Evolutionary conservation across 2,797 vertebrate species (phyloP).

Genomic region (Pantherophis alleghaniensis): DNA sequence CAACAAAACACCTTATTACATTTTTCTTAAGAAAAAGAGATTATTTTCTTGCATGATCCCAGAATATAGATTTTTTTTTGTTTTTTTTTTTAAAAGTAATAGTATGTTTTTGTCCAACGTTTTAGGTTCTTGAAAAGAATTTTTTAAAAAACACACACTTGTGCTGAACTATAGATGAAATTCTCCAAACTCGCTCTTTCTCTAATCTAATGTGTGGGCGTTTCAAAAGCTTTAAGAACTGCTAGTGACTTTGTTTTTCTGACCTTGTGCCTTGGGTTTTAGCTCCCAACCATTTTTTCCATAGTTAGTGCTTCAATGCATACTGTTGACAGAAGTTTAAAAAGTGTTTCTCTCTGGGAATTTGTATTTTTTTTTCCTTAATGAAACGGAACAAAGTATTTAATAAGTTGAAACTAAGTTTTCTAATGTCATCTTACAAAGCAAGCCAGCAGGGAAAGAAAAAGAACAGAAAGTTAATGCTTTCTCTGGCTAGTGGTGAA

Average conservation of each 20-base stretch:
- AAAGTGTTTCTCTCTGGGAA: not conserved
- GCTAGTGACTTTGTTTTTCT: slow-evolving; percentile 64
- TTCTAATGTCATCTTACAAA: slow-evolving; percentile 13
- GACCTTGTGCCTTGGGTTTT: slow-evolving; percentile 66
- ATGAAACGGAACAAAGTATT: slow-evolving; percentile 30
- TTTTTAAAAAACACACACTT: not conserved
- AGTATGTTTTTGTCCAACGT: not conserved
- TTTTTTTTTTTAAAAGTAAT: no score
- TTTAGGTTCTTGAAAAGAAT: not conserved
- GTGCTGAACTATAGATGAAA: not conserved
- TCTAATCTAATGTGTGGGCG: slow-evolving; percentile 51
- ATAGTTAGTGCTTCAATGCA: slow-evolving; percentile 45
- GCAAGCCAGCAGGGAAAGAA: not conserved
- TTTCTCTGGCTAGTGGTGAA: slow-evolving; percentile 3
- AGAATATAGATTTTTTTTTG: not conserved
- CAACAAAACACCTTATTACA: not conserved
- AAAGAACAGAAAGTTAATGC: not conserved
- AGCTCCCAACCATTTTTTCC: slow-evolving; percentile 65
- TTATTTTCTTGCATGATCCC: slow-evolving; percentile 45
- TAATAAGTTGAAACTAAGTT: slow-evolving; percentile 10
- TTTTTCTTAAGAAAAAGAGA: slow-evolving; percentile 34
- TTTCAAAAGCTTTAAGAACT: slow-evolving; percentile 57
- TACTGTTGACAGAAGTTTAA: not conserved
- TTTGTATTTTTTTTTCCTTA: not conserved
- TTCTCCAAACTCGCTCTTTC: slow-evolving; percentile 10